Evolutionary conservation across 23 tunicate species (phyloP), one percentile per base, ranked within the genome.

Genomic region (Phallusia fumigata): DNA sequence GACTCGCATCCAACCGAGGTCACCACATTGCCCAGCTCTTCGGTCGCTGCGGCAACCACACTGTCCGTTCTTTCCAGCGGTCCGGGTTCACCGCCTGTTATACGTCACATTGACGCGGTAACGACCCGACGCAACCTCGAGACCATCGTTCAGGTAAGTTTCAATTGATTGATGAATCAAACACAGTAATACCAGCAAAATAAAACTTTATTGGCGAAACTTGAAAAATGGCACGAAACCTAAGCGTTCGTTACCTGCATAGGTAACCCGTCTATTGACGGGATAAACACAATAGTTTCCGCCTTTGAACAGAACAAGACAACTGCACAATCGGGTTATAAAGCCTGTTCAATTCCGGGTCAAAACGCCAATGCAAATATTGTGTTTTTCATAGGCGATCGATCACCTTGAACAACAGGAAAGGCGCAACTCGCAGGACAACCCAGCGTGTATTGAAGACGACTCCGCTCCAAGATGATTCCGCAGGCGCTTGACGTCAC

Each of bases 401-500:
- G 97, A 92, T 69, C 97, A 92, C 79, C 82, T 92, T 32, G 97
- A 92, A 64, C 97, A 92, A 36, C 97, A 92, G 79, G 97, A 87
- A 84, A 51, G 97, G 72, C 82, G 97, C 16, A 87, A 87, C 75
- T 92, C 97, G 1, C 97, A 92, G 36, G 97, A 92, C 13, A 58
- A 58, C 28, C 69, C 69, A 8, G 69, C 69, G 69, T 58, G 69
- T 24, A 13, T 58, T 16, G 69, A 58, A 58, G 69, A 58, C 8
- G 16, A 58, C 3, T 22, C 28, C 16, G 69, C 28, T 16, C 28
- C 69, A 16, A 58, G 69, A 58, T 58, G 28, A 24, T 21, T 21
- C 28, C 26, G 69, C 16, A 58, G 11, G 11, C 69, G 11, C 3
- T 13, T 16, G 28, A 24, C 16, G 15, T 24, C 69, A 58, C 69